Conservation (phyloP, 2,888 invertebrate species). For the Melieria picta region DNA sequence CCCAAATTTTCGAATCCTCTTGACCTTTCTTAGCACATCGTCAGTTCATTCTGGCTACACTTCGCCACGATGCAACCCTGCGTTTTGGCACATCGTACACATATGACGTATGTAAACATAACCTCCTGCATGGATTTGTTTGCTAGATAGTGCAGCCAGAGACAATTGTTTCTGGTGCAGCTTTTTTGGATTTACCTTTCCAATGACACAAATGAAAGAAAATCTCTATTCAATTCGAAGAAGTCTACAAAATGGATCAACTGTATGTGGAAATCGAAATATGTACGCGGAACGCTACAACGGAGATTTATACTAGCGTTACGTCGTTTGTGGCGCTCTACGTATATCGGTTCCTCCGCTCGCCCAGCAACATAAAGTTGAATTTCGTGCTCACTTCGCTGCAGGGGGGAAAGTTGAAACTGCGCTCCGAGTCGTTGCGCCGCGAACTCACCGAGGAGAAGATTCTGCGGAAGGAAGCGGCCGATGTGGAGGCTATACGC, state of each 20-base stretch:
- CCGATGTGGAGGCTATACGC: conserved; percentile 53
- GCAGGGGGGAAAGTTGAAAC: conserved; percentile 50
- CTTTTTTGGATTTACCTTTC: no score
- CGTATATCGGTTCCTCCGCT: conserved; percentile 71
- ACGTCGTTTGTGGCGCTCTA: conserved; percentile 74
- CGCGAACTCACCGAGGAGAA: conserved; percentile 57
- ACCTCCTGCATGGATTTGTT: background rate
- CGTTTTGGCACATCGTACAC: background rate
- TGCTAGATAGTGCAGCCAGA: no score
- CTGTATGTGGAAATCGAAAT: conserved; percentile 63
- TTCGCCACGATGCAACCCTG: conserved; percentile 9
- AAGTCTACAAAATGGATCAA: conserved; percentile 54
- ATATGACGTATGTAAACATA: conserved; percentile 31
- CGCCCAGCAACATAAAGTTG: conserved; percentile 66
- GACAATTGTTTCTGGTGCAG: no score
- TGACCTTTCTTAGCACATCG: no score
- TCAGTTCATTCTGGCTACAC: no score
- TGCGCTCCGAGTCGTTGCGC: conserved; percentile 51
- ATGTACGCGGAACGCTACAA: conserved; percentile 52
- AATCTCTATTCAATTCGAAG: background rate
- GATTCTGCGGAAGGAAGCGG: conserved; percentile 57
- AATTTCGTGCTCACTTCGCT: conserved; percentile 59
- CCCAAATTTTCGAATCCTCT: no score
- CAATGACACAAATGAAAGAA: no score
- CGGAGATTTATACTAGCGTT: conserved; percentile 67